Evolutionary conservation across 2,797 vertebrate genomes (phyloP).

Genomic region (Chiloscyllium punctatum): DNA sequence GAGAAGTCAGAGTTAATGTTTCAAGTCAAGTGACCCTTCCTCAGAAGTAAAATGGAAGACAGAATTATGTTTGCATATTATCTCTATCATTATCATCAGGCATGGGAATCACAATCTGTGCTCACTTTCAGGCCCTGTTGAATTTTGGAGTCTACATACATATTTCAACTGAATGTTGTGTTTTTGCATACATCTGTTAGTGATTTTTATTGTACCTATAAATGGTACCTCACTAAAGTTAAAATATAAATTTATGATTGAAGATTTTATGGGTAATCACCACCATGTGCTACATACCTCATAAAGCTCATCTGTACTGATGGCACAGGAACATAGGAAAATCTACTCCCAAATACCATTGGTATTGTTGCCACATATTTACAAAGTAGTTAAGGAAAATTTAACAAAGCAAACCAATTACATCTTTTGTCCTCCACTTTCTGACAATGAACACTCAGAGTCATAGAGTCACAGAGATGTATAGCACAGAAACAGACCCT

Average conservation of each 20-base stretch:
- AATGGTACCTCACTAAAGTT: not conserved
- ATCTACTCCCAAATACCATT: not conserved
- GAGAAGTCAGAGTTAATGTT: too few relatives aligned
- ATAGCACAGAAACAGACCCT: too few relatives aligned
- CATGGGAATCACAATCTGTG: too few relatives aligned
- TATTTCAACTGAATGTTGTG: not conserved
- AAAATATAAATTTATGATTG: not conserved
- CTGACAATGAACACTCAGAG: too few relatives aligned
- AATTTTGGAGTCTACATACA: not conserved
- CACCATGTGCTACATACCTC: not conserved
- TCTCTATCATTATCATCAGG: too few relatives aligned
- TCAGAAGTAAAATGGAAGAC: too few relatives aligned
- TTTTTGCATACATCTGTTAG: not conserved
- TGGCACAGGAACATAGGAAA: not conserved
- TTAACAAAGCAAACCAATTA: not conserved
- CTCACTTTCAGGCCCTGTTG: not conserved
- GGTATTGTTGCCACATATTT: not conserved
- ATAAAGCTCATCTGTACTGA: not conserved
- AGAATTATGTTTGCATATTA: too few relatives aligned
- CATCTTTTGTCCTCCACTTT: not conserved
- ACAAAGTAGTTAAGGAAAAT: not conserved
- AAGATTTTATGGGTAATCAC: not conserved
- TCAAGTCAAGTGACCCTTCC: too few relatives aligned
- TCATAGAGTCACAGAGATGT: too few relatives aligned
- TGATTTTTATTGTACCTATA: not conserved